Conservation (phyloP, 2,888 invertebrate genomes). For the Seira ritae region DNA sequence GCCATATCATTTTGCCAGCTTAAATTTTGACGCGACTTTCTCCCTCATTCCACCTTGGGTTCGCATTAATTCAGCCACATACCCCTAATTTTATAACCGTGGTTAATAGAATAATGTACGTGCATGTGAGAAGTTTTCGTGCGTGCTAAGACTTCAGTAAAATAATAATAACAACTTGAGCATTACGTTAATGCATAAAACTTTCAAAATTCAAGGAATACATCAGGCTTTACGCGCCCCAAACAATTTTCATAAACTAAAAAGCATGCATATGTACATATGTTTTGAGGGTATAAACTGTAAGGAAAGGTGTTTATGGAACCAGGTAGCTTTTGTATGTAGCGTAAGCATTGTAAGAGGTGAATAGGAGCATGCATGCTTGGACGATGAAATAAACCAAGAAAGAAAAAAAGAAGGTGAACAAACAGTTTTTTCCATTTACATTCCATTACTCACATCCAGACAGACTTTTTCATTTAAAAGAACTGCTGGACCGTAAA, state of each 20-base stretch:
- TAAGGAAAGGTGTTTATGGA: too few species aligned
- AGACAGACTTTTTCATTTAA: slow-evolving; percentile 37
- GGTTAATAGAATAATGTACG: slow-evolving; percentile 47
- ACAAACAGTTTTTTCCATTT: slow-evolving; percentile 17
- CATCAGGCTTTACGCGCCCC: neutral
- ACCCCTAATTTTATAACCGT: slow-evolving; percentile 40
- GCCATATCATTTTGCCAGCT: neutral
- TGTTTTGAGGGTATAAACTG: too few species aligned
- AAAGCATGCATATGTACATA: neutral
- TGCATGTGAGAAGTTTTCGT: slow-evolving; percentile 23
- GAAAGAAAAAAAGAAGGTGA: slow-evolving; percentile 17
- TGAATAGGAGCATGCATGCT: neutral
- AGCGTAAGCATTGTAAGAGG: too few species aligned
- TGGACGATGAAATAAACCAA: neutral
- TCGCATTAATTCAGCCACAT: slow-evolving; percentile 35
- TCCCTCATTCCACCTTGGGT: slow-evolving; percentile 16
- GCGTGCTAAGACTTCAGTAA: slow-evolving; percentile 36
- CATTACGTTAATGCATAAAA: slow-evolving; percentile 31
- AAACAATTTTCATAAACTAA: neutral
- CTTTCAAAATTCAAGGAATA: neutral
- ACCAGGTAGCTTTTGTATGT: too few species aligned
- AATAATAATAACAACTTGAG: neutral
- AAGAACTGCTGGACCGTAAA: slow-evolving; percentile 44
- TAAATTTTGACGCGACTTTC: slow-evolving; percentile 6
- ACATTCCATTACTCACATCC: slow-evolving; percentile 14